A percentile compares a stretch with the other conserved stretches of the same genome.
phyloP scores from a whole-genome alignment of 2,797 vertebrate genomes.

The Pelodytes ibericus region DNA sequence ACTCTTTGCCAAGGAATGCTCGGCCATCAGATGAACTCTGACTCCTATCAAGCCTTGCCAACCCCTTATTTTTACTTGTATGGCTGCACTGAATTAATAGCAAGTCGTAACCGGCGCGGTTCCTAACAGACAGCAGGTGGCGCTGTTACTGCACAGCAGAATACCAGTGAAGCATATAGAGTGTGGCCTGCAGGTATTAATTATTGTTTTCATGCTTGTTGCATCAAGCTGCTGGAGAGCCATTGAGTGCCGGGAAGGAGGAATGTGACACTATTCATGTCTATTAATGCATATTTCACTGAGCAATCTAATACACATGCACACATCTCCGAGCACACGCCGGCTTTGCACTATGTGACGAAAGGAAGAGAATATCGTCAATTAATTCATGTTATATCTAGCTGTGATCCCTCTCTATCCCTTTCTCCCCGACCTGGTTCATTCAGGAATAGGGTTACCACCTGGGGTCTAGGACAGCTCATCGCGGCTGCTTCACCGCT shows the following conservation, averaged over 20 bases:
- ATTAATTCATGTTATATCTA: background rate
- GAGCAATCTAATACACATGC: conserved; percentile 15
- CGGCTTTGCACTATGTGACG: conserved; percentile 20
- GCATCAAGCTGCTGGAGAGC: conserved; percentile 46
- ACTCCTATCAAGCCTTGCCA: no score
- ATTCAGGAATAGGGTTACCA: no score
- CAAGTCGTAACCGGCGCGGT: no score
- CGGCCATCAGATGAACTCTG: no score
- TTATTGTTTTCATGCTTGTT: conserved; percentile 53
- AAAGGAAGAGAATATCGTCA: background rate
- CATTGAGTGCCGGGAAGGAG: conserved; percentile 34
- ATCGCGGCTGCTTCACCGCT: no score
- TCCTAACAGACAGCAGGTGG: conserved; percentile 41
- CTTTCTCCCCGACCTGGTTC: no score
- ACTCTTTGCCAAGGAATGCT: no score
- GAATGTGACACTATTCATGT: conserved; percentile 48
- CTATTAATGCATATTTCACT: conserved; percentile 28
- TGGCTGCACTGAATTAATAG: no score
- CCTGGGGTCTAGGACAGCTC: no score
- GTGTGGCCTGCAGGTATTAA: conserved; percentile 49
- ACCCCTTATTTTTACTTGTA: no score
- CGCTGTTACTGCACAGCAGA: conserved; percentile 5
- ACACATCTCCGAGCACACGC: background rate
- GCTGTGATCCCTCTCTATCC: background rate
- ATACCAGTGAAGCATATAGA: background rate